Evolutionary conservation across 1,140 invertebrate species (phyloP).

Genomic region (Neodiprion virginianus): DNA sequence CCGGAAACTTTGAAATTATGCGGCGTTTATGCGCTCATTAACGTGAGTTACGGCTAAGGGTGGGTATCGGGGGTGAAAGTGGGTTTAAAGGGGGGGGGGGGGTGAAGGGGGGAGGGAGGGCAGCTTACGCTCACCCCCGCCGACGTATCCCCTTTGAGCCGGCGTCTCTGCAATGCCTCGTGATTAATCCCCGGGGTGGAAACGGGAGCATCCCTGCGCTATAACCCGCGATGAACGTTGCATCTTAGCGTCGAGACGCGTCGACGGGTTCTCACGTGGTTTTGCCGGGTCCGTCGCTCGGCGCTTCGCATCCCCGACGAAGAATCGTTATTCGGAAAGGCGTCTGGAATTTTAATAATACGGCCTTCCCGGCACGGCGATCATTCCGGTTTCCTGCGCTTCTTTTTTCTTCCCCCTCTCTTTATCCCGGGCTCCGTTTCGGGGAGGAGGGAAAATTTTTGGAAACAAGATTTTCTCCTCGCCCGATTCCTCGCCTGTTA

Average conservation of each 20-base stretch:
- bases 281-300: constrained; percentile 29
- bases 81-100: not conserved
- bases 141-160: constrained; percentile 46
- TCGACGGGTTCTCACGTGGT: constrained; percentile 21
- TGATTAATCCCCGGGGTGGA: constrained; percentile 54
- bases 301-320: constrained; percentile 20
- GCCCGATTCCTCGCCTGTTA: no score
- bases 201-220: constrained; percentile 39
- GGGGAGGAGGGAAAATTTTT: constrained; percentile 19
- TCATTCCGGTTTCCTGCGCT: constrained; percentile 3
- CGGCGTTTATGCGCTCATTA: constrained; percentile 52
- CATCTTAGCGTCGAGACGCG: constrained; percentile 24
- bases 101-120: not conserved
- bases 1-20: constrained; percentile 34
- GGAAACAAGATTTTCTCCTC: not conserved
- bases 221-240: constrained; percentile 27
- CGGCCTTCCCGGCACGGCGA: constrained; percentile 25
- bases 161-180: constrained; percentile 50
- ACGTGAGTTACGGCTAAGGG: constrained; percentile 44
- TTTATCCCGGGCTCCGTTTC: constrained; percentile 27
- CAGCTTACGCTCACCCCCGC: constrained; percentile 19
- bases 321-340: constrained; percentile 46
- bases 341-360: constrained; percentile 52
- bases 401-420: constrained; percentile 10
- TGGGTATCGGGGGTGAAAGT: constrained; percentile 5